Evolutionary conservation across 2,797 vertebrate species (phyloP), one percentile per base, ranked within the genome.

Genomic region (Protosalanx chinensis): DNA sequence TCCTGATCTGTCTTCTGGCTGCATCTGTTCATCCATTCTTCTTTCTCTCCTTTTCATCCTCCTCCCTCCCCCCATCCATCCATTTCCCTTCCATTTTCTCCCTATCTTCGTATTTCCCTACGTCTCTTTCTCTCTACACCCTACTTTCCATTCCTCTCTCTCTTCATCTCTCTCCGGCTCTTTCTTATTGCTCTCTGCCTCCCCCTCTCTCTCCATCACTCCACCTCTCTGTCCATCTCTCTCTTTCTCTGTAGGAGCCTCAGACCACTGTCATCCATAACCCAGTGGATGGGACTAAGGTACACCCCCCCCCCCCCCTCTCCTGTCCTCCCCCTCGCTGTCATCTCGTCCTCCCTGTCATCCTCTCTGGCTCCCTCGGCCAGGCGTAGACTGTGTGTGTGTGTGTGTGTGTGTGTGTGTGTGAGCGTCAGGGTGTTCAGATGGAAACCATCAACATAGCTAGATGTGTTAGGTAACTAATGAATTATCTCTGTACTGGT

Each of bases 191-290:
- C 72, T 73, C 15, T 73, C 57, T 76, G 71, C n/a, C 57, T 13
- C 30, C 18, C 41, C 35, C 51, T 62, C 70, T 76, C 16, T 5
- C 16, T 41, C 27, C 56, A n/a, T 32, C 70, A 23, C 49, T 51
- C 68, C 46, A 12, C 46, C 15, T 49, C 8, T 49, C 46, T 49
- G 2, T 15, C 15, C 46, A 12, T 12, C 63, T 73, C 76, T 73
- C 73, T 77, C 70, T 78, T 56, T 76, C 41, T 81, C 81, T 89
- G 77, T 89, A 93, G 64, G 96, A 97, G 86, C 95, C 96, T 93
- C 97, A 98, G 94, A 97, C 94, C 91, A 98, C 97, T 74, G 96
- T 98, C 90, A 98, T 98, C 93, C 96, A 98, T 95, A 98, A 98
- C 91, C 95, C 96, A 67, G 89, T 92, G 93, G 96, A 98, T 86